Percentiles rank a stretch among this genome's conserved stretches.
These are phyloP conservation scores for Mizuhopecten yessoensis DNA, from an alignment of 1,140 invertebrate species.

Conservation along the genomic window DNA sequence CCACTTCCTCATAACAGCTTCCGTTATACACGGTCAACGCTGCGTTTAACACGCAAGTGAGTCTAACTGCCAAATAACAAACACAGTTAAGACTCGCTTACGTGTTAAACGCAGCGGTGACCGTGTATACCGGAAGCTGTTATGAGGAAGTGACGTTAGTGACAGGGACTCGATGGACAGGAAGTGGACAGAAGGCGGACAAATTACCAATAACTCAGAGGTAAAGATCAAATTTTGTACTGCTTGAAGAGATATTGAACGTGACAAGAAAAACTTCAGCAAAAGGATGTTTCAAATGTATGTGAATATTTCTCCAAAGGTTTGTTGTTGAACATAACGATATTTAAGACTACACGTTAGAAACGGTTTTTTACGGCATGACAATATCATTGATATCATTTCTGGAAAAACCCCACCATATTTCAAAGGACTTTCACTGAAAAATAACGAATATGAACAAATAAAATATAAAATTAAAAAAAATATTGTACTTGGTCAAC, in stretches of 20 bases:
- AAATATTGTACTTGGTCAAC: too few species aligned
- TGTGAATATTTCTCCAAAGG: background rate
- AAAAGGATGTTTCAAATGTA: too few species aligned
- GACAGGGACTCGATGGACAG: background rate
- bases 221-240: background rate
- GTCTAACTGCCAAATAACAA: background rate
- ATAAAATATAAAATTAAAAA: too few species aligned
- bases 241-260: background rate
- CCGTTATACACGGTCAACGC: background rate
- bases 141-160: background rate
- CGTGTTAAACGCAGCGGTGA: background rate
- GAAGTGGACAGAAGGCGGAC: background rate
- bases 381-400: too few species aligned
- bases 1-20: background rate
- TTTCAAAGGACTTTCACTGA: too few species aligned
- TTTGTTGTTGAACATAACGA: too few species aligned
- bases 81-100: background rate
- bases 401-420: too few species aligned
- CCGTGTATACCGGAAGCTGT: background rate
- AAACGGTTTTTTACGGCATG: too few species aligned
- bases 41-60: background rate
- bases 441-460: too few species aligned
- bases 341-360: too few species aligned
- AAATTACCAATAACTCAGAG: background rate
- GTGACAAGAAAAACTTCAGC: background rate